Evolutionary conservation across 2,888 invertebrate genomes (phyloP).

Genomic region (Zele albiditarsus): DNA sequence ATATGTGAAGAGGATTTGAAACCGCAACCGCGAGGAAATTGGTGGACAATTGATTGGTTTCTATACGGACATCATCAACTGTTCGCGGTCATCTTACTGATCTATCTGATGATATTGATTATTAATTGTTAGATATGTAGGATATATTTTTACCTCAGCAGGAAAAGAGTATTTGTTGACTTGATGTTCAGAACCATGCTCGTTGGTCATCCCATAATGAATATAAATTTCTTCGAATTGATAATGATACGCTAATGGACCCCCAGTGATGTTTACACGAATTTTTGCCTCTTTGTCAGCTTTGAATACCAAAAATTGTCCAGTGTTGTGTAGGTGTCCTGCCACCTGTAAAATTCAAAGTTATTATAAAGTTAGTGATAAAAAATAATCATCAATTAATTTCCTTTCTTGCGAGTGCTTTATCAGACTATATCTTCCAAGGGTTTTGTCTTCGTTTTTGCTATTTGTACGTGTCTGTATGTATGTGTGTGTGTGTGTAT

Average conservation of each 20-base stretch:
- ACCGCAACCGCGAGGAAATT: background rate
- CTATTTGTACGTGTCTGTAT: background rate
- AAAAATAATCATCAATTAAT: conserved; percentile 8
- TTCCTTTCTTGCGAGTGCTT: background rate
- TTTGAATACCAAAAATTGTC: conserved; percentile 93
- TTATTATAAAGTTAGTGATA: conserved; percentile 18
- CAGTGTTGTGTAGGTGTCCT: conserved; percentile 93
- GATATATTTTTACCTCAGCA: conserved; percentile 89
- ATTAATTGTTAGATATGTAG: conserved; percentile 87
- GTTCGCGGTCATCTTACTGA: background rate
- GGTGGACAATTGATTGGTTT: background rate
- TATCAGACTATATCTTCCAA: background rate
- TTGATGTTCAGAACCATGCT: conserved; percentile 95
- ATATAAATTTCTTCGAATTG: conserved; percentile 97
- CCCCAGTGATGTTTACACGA: conserved; percentile 95
- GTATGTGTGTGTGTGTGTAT: background rate
- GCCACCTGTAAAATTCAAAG: conserved; percentile 79
- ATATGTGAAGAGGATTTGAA: conserved; percentile 4
- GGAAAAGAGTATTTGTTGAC: conserved; percentile 97
- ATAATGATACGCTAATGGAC: conserved; percentile 95
- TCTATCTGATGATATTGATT: background rate
- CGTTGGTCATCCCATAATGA: conserved; percentile 93
- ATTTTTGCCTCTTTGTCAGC: conserved; percentile 92
- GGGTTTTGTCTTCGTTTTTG: background rate
- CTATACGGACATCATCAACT: conserved; percentile 1